These are phyloP conservation scores for Polyommatus icarus DNA, from an alignment of 2,888 invertebrate species.

Conservation along the genomic window DNA sequence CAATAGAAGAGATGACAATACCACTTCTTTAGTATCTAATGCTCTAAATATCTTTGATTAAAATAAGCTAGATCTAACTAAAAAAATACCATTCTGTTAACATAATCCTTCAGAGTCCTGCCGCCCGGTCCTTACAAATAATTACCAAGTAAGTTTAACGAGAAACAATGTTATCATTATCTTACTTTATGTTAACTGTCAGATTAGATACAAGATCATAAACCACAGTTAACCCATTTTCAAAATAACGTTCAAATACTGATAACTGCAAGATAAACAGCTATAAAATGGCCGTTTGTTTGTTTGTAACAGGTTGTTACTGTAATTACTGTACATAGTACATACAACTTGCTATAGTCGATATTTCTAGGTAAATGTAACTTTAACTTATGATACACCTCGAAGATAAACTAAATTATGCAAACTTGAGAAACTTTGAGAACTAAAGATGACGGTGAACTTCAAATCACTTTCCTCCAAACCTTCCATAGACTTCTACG, in stretches of 20 bases:
- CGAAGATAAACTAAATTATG: neutral
- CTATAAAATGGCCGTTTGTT: neutral
- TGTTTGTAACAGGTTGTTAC: neutral
- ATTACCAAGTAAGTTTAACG: slow-evolving; percentile 1
- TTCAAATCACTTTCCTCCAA: no score
- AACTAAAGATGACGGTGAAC: no score
- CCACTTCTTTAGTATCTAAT: no score
- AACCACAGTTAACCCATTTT: slow-evolving; percentile 28
- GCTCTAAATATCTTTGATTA: no score
- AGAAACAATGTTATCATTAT: slow-evolving; percentile 28
- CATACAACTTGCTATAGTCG: neutral
- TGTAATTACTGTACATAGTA: neutral
- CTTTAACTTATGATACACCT: no score
- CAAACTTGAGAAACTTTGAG: no score
- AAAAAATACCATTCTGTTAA: no score
- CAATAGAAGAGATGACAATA: no score
- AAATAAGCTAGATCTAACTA: no score
- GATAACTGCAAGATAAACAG: slow-evolving; percentile 18
- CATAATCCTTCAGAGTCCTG: no score
- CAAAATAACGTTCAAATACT: slow-evolving; percentile 27
- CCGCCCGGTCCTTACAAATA: neutral
- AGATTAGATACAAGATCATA: slow-evolving; percentile 26
- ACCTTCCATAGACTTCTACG: no score
- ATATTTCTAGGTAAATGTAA: neutral
- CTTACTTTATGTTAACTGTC: slow-evolving; percentile 9